Base-by-base conservation (phyloP, 2,113 vertebrate species). In the Leptobrachium ailaonicum region DNA sequence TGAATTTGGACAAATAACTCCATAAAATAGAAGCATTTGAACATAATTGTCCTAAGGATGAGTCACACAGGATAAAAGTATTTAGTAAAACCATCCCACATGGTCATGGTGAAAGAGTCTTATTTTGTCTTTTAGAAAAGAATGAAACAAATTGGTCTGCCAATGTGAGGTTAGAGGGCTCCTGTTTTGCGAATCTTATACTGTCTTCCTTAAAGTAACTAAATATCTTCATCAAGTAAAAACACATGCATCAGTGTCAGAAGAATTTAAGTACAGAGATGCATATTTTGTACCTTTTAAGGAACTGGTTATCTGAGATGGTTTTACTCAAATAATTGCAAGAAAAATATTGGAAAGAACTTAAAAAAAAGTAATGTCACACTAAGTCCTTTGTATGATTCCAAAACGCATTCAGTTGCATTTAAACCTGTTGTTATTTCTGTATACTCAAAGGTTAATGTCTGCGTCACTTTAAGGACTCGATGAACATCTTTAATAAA, bases 101-200 rank as follows among this genome's bases (percentile, higher is more conserved):
- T 75, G 58, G 73, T 75, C 54, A 7, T 6, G 58, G 71, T 75
- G 53, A 69, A 69, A 47, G 50, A 66, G 50, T 81, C 64, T 69
- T 69, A 69, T 63, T 69, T 80, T 80, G 63, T 80, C 72, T 74
- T 68, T 75, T 43, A 58, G 69, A 75, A 75, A 81, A 79, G 75
- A 66, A 75, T 81, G 13, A 75, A 81, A 81, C 79, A 81, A 81
- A 81, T 81, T 81, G 79, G 64, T 75, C 79, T 81, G 79, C 79
- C 79, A 81, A 41, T 81, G 62, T 54, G 6, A 53, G 79, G 79
- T 81, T 81, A 81, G 50, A 81, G 71, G 73, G 66, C 79, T 75
- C 64, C 8, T 81, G 79, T 72, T 71, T 66, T 75, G n/a, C 75
- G 79, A 81, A 69, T 71, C 72, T 43, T 9, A 75, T 44, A 69